Evolutionary conservation across 2,797 vertebrate genomes (phyloP).

Genomic region (Hoplostethus atlanticus): DNA sequence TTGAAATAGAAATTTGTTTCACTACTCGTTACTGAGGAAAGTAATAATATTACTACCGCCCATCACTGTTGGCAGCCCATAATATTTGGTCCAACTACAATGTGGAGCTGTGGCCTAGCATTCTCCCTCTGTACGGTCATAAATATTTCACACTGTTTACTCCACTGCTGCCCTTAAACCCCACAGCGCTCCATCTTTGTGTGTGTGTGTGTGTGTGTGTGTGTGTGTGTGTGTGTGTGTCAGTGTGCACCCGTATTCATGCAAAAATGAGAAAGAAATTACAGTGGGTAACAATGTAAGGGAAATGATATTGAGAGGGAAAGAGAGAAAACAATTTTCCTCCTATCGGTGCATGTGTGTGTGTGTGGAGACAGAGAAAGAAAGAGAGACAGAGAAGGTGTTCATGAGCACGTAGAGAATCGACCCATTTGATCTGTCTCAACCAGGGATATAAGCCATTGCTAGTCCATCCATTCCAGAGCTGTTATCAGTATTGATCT

Average conservation of each 20-base stretch:
- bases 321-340: background rate
- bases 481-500: slow-evolving; percentile 60
- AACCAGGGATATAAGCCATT: slow-evolving; percentile 25
- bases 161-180: slow-evolving; percentile 42
- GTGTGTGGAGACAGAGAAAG: background rate
- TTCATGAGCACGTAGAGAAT: slow-evolving; percentile 21
- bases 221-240: background rate
- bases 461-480: slow-evolving; percentile 36
- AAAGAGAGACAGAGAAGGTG: slow-evolving; percentile 1
- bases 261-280: slow-evolving; percentile 33
- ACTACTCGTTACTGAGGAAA: too few relatives aligned
- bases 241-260: slow-evolving; percentile 6
- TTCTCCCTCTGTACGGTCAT: slow-evolving; percentile 36
- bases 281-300: background rate
- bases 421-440: slow-evolving; percentile 24
- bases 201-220: background rate
- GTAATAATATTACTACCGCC: too few relatives aligned
- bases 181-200: slow-evolving; percentile 13
- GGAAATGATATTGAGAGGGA: slow-evolving; percentile 19
- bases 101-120: slow-evolving; percentile 5
- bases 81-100: slow-evolving; percentile 25
- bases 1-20: too few relatives aligned
- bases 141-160: slow-evolving; percentile 62
- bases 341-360: background rate
- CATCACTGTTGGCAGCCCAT: slow-evolving; percentile 9